Conservation (phyloP, 2,113 vertebrate species). For the Dolichallabes microphthalmus region DNA sequence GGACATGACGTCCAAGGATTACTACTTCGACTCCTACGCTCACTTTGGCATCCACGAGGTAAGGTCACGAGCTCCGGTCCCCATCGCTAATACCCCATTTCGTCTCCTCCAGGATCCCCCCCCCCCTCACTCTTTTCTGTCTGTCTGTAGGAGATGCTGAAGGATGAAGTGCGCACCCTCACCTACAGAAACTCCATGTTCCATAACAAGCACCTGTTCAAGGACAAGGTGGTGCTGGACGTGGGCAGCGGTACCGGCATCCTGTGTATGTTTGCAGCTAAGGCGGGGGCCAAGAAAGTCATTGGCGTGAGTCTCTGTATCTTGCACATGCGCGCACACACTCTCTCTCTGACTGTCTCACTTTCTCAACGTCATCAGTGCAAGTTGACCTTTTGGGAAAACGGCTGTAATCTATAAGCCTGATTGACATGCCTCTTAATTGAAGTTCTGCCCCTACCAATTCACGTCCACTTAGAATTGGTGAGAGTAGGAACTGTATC, state of each 20-base stretch:
- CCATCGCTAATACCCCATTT: too few species aligned
- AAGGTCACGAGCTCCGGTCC: background rate
- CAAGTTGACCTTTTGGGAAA: background rate
- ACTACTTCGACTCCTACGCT: constrained; percentile 93
- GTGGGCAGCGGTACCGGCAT: constrained; percentile 90
- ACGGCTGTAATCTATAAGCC: background rate
- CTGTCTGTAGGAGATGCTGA: constrained; percentile 85
- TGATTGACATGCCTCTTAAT: background rate
- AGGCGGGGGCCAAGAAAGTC: constrained; percentile 88
- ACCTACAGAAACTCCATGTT: constrained; percentile 95
- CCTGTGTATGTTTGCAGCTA: constrained; percentile 93
- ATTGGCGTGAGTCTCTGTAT: constrained; percentile 78
- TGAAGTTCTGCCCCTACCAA: background rate
- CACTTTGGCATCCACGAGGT: constrained; percentile 96
- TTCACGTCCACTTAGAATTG: background rate
- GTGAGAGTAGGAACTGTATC: background rate
- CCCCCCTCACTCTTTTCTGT: background rate
- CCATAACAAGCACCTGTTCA: constrained; percentile 92
- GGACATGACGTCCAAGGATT: constrained; percentile 95
- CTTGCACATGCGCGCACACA: background rate
- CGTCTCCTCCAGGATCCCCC: too few species aligned
- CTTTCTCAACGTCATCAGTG: background rate
- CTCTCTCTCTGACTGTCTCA: background rate
- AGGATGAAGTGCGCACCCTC: constrained; percentile 90
- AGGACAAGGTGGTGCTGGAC: constrained; percentile 90